These are phyloP conservation scores for Anthophora plumipes DNA, from an alignment of 2,888 invertebrate genomes.

Conservation along the genomic window DNA sequence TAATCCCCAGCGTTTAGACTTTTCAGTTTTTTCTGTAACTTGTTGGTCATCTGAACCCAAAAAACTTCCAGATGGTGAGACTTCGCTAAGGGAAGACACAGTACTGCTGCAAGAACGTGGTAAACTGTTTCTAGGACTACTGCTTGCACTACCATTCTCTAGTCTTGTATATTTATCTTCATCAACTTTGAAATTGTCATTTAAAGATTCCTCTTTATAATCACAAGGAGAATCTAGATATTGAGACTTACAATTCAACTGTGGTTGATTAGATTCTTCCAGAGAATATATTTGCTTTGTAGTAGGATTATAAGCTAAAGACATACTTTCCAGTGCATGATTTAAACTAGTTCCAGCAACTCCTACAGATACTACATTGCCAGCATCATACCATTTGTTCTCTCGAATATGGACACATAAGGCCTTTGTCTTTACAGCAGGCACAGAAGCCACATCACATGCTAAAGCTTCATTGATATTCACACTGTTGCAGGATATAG, in stretches of 20 bases:
- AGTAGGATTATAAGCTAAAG: constrained; percentile 90
- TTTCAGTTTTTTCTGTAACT: constrained; percentile 74
- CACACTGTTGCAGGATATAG: constrained; percentile 79
- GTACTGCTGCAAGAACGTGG: constrained; percentile 86
- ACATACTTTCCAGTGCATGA: constrained; percentile 90
- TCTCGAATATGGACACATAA: constrained; percentile 81
- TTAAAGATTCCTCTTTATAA: constrained; percentile 83
- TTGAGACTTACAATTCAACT: constrained; percentile 85
- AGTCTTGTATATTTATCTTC: constrained; percentile 67
- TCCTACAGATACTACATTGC: constrained; percentile 79
- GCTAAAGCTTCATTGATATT: constrained; percentile 78
- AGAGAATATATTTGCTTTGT: constrained; percentile 90
- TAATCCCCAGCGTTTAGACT: constrained; percentile 77
- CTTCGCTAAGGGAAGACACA: constrained; percentile 90
- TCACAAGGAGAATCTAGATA: constrained; percentile 86
- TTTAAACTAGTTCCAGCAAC: constrained; percentile 85
- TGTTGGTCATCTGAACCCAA: constrained; percentile 85
- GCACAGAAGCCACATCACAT: constrained; percentile 76
- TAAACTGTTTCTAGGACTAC: constrained; percentile 78
- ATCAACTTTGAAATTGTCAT: constrained; percentile 62
- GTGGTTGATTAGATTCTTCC: constrained; percentile 80
- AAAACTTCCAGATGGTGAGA: constrained; percentile 88
- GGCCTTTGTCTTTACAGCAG: constrained; percentile 76
- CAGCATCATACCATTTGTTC: constrained; percentile 81
- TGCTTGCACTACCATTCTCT: constrained; percentile 71